phyloP scores from a whole-genome alignment of 2,113 vertebrate genomes.

The Psephotus haematonotus region DNA sequence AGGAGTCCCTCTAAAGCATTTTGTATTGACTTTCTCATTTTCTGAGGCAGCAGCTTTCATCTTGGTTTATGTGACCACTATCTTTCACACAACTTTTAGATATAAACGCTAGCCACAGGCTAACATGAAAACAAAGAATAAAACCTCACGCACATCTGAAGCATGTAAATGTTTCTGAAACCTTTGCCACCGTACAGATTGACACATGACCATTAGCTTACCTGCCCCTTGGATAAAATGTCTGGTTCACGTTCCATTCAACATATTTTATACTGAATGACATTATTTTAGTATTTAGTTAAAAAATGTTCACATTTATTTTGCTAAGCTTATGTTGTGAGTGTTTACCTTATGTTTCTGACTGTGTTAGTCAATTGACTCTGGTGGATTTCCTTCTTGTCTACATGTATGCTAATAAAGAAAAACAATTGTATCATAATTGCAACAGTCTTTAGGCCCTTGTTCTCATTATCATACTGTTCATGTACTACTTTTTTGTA shows the following conservation, averaged over 20 bases:
- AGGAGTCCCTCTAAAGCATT: conserved; percentile 7
- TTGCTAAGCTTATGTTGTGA: background rate
- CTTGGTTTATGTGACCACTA: background rate
- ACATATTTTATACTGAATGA: background rate
- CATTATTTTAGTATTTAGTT: background rate
- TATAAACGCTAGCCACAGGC: background rate
- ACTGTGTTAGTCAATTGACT: background rate
- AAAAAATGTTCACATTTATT: background rate
- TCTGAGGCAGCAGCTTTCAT: background rate
- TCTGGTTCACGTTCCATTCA: background rate
- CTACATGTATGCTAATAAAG: background rate
- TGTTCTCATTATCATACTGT: background rate
- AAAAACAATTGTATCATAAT: background rate
- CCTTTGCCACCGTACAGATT: background rate
- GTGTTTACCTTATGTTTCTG: background rate
- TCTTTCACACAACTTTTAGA: background rate
- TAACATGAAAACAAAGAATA: background rate
- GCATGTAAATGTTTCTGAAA: background rate
- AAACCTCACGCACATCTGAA: background rate
- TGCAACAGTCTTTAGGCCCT: background rate
- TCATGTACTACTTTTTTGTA: background rate
- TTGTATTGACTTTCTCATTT: conserved; percentile 12
- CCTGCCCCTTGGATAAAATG: background rate
- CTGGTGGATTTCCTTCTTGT: background rate
- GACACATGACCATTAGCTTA: background rate